These are phyloP conservation scores for Campylomormyrus tamandua DNA, from an alignment of 2,113 vertebrate genomes.

Conservation along the genomic window DNA sequence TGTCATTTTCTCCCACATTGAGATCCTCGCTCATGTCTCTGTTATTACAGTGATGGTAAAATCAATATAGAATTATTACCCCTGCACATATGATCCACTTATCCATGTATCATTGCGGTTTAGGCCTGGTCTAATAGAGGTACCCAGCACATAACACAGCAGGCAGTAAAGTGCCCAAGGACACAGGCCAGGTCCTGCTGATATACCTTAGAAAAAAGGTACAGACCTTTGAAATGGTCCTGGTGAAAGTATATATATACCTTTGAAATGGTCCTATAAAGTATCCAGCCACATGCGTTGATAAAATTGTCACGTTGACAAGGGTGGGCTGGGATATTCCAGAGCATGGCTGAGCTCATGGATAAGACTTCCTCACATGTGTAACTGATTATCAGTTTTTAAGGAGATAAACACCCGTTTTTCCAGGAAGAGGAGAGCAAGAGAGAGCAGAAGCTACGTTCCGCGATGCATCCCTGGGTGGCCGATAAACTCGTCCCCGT, in stretches of 20 bases:
- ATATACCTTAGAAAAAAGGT: background rate
- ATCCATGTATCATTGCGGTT: background rate
- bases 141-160: background rate
- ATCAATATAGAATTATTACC: conserved; percentile 9
- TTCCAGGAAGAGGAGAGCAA: background rate
- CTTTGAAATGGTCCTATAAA: background rate
- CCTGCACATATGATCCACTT: background rate
- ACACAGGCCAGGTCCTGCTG: background rate
- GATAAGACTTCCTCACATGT: background rate
- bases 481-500: background rate
- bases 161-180: background rate
- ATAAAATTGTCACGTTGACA: background rate
- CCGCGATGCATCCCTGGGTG: background rate
- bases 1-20: background rate
- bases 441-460: background rate
- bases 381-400: background rate
- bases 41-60: background rate
- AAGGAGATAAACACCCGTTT: background rate
- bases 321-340: background rate
- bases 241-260: background rate
- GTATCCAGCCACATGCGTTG: background rate
- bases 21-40: background rate
- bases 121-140: background rate
- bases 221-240: background rate
- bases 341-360: background rate